A percentile compares a stretch with the other conserved stretches of the same genome.
Conservation (phyloP, 2,113 vertebrate genomes). For the Anhinga rufa region DNA sequence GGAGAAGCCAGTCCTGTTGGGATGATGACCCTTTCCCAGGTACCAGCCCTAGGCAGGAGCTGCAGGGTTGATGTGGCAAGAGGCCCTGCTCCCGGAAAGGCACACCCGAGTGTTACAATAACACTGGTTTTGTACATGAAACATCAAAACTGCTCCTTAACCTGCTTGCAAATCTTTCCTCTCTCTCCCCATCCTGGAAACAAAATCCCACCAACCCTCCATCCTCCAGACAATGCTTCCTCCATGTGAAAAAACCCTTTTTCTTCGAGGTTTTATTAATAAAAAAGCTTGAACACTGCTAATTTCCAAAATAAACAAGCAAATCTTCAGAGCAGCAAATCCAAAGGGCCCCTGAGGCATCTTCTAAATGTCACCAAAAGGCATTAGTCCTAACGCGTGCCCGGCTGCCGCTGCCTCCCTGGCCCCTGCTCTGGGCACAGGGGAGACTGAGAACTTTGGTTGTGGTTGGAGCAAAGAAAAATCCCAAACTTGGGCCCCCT, state of each 20-base stretch:
- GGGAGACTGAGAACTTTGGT: not conserved
- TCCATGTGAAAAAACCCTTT: not conserved
- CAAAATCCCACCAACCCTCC: not conserved
- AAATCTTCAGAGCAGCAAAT: not conserved
- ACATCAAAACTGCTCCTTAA: not conserved
- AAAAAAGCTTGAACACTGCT: not conserved
- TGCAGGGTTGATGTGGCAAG: not conserved
- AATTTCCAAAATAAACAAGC: conserved; percentile 38
- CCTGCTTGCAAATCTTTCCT: not conserved
- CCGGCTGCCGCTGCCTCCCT: accelerated
- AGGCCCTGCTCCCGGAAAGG: not conserved
- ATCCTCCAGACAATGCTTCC: accelerated
- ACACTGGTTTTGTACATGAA: not conserved
- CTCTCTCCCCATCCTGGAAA: not conserved
- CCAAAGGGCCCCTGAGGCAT: not conserved
- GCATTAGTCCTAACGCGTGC: not conserved
- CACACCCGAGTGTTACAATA: not conserved
- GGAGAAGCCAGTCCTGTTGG: not conserved
- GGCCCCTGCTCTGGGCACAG: accelerated
- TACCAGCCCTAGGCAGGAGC: not conserved
- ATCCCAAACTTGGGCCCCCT: not conserved
- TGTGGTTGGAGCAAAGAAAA: not conserved
- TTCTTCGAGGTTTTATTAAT: not conserved
- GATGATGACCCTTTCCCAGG: not conserved
- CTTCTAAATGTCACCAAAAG: conserved; percentile 3